Evolutionary conservation across 1,140 invertebrate genomes (phyloP).

Genomic region (Drosophila pseudoobscura): DNA sequence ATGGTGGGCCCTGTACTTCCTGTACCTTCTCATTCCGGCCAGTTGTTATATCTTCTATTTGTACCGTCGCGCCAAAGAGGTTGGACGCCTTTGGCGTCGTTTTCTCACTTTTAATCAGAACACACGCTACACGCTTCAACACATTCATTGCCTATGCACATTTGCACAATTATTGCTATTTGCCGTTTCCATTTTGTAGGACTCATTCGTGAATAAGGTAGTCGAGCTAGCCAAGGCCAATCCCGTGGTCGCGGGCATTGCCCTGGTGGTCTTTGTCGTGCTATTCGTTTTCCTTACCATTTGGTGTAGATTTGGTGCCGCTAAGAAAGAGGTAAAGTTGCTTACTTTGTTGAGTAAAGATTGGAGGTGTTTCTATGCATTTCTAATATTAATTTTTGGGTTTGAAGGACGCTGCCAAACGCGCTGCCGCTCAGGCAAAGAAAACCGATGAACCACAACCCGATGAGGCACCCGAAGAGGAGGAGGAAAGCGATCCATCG

Average conservation of each 20-base stretch:
- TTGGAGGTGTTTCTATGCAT: neutral
- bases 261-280: constrained; percentile 86
- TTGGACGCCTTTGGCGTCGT: constrained; percentile 63
- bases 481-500: constrained; percentile 50
- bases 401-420: constrained; percentile 43
- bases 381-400: constrained; percentile 9
- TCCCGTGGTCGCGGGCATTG: constrained; percentile 95
- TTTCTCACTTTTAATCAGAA: neutral
- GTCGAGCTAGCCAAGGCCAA: constrained; percentile 93
- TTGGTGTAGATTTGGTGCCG: constrained; percentile 71
- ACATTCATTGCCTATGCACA: constrained; percentile 37
- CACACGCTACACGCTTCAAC: neutral
- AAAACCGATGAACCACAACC: constrained; percentile 66
- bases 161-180: constrained; percentile 43
- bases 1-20: constrained; percentile 90
- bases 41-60: constrained; percentile 89
- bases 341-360: constrained; percentile 11
- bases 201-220: constrained; percentile 91
- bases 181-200: constrained; percentile 85
- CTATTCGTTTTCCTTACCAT: constrained; percentile 89
- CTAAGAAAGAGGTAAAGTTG: constrained; percentile 75
- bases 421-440: constrained; percentile 51
- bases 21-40: constrained; percentile 90
- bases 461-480: constrained; percentile 58
- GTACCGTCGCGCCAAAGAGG: constrained; percentile 87